Evolutionary conservation across 2,113 vertebrate genomes (phyloP), one percentile per base, ranked within the genome.

Genomic region (Prunella himalayana): DNA sequence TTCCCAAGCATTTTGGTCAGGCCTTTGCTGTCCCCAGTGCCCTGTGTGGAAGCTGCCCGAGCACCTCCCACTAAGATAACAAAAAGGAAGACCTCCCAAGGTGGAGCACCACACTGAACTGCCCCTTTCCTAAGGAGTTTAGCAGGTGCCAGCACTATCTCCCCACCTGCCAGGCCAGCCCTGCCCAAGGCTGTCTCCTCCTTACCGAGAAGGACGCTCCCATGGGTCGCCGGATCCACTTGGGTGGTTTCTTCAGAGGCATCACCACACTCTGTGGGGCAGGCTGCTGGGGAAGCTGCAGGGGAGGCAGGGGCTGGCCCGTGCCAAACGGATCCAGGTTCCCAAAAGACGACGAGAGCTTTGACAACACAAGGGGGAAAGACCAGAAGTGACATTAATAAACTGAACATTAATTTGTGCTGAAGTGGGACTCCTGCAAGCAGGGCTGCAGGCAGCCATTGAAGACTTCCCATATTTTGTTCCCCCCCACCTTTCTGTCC

Each of bases 251-350:
- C 97, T 99, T 99, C 39, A 99, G 96, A 22, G 99, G 99, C 41
- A 98, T 95, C 80, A 99, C 51, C 0, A 96, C 90, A 10, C 95
- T 97, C 51, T 98, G 97, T 31, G 98, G 84, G 18, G 96, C 27
- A 0, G 97, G 12, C 53, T 98, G 95, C 94, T 99, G 99, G 31
- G 99, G 99, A 63, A 99, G 97, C 97, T 99, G 99, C 85, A 99
- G 86, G 0, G 99, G 99, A 3, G 99, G 99, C 35, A 99, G 97
- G 2, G 98, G 95, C 57, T 99, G 99, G 30, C 99, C 99, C 0
- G 97, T 99, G 41, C 99, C 99, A 87, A 99, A 99, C 0, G 99
- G 99, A 97, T 99, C 99, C 2, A 99, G 98, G 96, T 99, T 99
- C 44, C 99, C 99, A 95, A 99, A 99, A 1, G 99, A 99, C 1